phyloP scores from a whole-genome alignment of 2,888 invertebrate species.

The Aspidapion aeneum region DNA sequence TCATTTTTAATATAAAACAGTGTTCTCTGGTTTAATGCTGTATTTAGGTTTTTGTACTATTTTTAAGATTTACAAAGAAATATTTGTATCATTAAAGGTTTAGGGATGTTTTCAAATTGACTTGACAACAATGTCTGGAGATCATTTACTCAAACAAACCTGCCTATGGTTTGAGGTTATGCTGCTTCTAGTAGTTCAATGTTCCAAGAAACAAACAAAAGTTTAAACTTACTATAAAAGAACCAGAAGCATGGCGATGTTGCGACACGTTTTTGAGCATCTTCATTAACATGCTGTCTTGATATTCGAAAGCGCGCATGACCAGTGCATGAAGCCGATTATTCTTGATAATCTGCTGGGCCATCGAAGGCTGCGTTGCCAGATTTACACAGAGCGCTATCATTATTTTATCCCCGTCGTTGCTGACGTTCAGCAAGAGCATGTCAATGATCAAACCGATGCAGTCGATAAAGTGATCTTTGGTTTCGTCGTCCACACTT shows the following conservation, averaged over 20 bases:
- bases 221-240: constrained; percentile 67
- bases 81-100: too few species aligned
- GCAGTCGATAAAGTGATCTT: constrained; percentile 91
- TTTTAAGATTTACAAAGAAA: too few species aligned
- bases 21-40: too few species aligned
- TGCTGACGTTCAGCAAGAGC: constrained; percentile 68
- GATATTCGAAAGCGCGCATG: constrained; percentile 81
- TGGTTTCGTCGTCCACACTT: constrained; percentile 92
- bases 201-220: too few species aligned
- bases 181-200: too few species aligned
- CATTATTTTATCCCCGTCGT: constrained; percentile 66
- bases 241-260: constrained; percentile 75
- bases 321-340: constrained; percentile 81
- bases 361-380: constrained; percentile 85
- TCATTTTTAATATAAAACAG: too few species aligned
- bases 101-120: too few species aligned
- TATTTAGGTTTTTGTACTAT: too few species aligned
- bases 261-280: constrained; percentile 91
- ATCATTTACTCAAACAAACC: too few species aligned
- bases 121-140: too few species aligned
- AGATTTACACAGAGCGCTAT: constrained; percentile 90
- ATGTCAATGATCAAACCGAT: constrained; percentile 80
- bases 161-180: too few species aligned
- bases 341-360: constrained; percentile 86
- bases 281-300: constrained; percentile 88